Conservation (phyloP, 2,888 invertebrate genomes). For the Mythimna ferrago region DNA sequence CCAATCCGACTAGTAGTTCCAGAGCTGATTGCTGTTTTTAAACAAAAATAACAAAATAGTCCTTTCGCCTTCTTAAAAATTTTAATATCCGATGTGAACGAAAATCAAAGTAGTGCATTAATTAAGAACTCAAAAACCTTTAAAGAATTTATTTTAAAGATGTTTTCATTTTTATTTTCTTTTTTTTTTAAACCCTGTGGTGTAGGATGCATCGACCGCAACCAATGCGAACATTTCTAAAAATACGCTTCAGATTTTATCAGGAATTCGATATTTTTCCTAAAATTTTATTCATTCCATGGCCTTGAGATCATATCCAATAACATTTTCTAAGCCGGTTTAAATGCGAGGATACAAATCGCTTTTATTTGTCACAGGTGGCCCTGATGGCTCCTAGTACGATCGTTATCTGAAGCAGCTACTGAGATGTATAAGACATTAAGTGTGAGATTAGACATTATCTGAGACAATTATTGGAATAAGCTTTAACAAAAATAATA, state of each 20-base stretch:
- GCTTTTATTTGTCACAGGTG: constrained; percentile 31
- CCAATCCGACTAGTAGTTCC: too few species aligned
- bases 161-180: not conserved
- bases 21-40: too few species aligned
- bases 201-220: not conserved
- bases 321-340: constrained; percentile 27
- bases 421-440: not conserved
- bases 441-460: too few species aligned
- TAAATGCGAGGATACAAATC: constrained; percentile 14
- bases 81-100: too few species aligned
- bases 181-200: not conserved
- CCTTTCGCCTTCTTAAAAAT: too few species aligned
- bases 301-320: constrained; percentile 37
- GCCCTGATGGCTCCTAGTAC: not conserved
- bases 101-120: not conserved
- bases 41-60: too few species aligned
- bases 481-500: not conserved
- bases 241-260: constrained; percentile 28
- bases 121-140: not conserved
- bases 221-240: constrained; percentile 24
- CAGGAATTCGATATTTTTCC: constrained; percentile 41
- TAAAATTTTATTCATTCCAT: constrained; percentile 9
- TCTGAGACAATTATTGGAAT: not conserved
- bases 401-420: not conserved
- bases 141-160: not conserved